A percentile compares a stretch with the other conserved stretches of the same genome.
These are phyloP conservation scores for Rousettus leschenaultii DNA, from an alignment of 2,113 vertebrate species.

Conservation along the genomic window DNA sequence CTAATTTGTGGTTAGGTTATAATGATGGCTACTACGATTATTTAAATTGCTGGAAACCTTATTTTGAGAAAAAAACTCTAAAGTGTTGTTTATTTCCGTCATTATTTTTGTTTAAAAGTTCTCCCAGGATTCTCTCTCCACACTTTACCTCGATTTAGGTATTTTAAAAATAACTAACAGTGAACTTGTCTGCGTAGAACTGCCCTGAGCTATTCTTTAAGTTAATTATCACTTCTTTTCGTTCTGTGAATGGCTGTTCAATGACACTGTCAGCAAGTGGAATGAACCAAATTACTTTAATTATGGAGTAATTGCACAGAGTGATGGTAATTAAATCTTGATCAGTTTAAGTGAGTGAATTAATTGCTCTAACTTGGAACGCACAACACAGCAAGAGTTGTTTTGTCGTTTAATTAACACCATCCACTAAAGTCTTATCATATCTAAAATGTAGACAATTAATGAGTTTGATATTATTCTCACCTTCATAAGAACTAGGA, in stretches of 20 bases:
- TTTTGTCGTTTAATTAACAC: slow-evolving; percentile 88
- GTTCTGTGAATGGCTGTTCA: slow-evolving; percentile 87
- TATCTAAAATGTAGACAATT: slow-evolving; percentile 86
- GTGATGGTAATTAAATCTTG: slow-evolving; percentile 99
- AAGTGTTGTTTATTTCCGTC: slow-evolving; percentile 35
- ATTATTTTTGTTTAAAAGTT: slow-evolving; percentile 55
- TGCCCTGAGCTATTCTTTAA: slow-evolving; percentile 87
- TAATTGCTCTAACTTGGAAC: slow-evolving; percentile 96
- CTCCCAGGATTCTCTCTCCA: slow-evolving; percentile 17
- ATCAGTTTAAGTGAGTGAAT: slow-evolving; percentile 98
- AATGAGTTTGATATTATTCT: slow-evolving; percentile 87
- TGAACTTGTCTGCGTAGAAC: slow-evolving; percentile 77
- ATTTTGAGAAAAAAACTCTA: not conserved
- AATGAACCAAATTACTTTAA: slow-evolving; percentile 99
- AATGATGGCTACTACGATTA: slow-evolving; percentile 34
- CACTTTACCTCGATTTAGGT: slow-evolving; percentile 60
- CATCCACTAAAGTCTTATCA: slow-evolving; percentile 86
- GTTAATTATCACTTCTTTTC: slow-evolving; percentile 90
- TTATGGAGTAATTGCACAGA: slow-evolving; percentile 97
- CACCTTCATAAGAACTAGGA: slow-evolving; percentile 85
- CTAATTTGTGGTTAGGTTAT: slow-evolving; percentile 67
- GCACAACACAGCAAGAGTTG: slow-evolving; percentile 85
- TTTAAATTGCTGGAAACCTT: slow-evolving; percentile 59
- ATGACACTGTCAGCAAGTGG: slow-evolving; percentile 92
- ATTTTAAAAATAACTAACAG: slow-evolving; percentile 79